phyloP scores from a whole-genome alignment of 2,888 invertebrate species.

The Folsomia manolachei region DNA sequence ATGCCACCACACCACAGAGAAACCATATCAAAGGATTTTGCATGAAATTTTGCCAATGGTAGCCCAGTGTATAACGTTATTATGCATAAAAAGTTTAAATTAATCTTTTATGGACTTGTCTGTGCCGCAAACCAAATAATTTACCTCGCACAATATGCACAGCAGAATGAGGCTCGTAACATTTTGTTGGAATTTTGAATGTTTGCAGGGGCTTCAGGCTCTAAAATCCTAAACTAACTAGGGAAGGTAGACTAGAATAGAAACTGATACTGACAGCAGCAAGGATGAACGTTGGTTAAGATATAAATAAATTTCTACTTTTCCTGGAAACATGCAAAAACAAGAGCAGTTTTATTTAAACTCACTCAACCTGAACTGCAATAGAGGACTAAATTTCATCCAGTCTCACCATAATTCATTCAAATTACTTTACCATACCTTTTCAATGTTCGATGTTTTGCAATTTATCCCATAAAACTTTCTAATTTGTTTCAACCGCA shows the following conservation, averaged over 20 bases:
- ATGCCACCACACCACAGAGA: not conserved
- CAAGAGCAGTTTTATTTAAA: not conserved
- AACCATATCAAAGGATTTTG: not conserved
- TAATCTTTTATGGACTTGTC: not conserved
- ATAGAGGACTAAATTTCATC: not conserved
- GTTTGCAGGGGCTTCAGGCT: too few species aligned
- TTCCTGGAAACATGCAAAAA: not conserved
- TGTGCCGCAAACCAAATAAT: not conserved
- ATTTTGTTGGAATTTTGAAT: too few species aligned
- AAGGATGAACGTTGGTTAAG: too few species aligned
- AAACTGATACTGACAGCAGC: not conserved
- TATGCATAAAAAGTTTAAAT: not conserved
- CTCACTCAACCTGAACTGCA: not conserved
- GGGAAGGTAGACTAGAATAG: too few species aligned
- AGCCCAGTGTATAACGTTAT: not conserved
- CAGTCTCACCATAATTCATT: not conserved
- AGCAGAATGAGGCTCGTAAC: too few species aligned
- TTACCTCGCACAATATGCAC: too few species aligned
- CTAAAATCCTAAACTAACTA: too few species aligned
- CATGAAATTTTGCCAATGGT: not conserved
- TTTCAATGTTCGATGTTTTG: not conserved
- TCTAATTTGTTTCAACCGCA: not conserved
- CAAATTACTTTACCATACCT: not conserved
- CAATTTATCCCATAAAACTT: not conserved
- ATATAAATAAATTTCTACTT: too few species aligned